These are phyloP conservation scores for Tortrix viridana DNA, from an alignment of 2,888 invertebrate species.

Conservation along the genomic window DNA sequence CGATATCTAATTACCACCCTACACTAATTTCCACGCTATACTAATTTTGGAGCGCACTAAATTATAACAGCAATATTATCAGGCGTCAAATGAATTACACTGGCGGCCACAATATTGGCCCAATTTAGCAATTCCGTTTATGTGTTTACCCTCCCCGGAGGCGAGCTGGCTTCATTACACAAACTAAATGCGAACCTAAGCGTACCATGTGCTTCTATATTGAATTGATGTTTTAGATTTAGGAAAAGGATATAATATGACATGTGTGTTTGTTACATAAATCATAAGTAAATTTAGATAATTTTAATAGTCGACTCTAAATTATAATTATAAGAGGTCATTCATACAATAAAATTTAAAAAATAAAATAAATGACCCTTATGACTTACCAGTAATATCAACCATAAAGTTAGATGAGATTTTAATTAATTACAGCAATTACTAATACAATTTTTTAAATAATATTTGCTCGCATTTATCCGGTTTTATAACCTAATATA, in stretches of 20 bases:
- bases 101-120: slow-evolving; percentile 62
- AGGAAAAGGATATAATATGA: background rate
- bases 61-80: slow-evolving; percentile 51
- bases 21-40: slow-evolving; percentile 1
- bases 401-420: too few species aligned
- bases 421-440: too few species aligned
- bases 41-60: slow-evolving; percentile 41
- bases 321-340: too few species aligned
- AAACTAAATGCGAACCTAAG: slow-evolving; percentile 53
- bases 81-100: slow-evolving; percentile 52
- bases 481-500: too few species aligned
- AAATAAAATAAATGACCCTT: too few species aligned
- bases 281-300: too few species aligned
- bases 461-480: too few species aligned
- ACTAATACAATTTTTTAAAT: too few species aligned
- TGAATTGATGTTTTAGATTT: background rate
- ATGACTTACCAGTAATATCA: too few species aligned
- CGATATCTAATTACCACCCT: background rate
- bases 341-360: too few species aligned
- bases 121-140: slow-evolving; percentile 68
- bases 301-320: too few species aligned
- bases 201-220: slow-evolving; percentile 52
- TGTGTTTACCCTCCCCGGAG: slow-evolving; percentile 65
- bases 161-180: slow-evolving; percentile 67
- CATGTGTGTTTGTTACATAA: too few species aligned